Conservation (phyloP, 92 coral and sea anemone species). For the Galaxea fascicularis region DNA sequence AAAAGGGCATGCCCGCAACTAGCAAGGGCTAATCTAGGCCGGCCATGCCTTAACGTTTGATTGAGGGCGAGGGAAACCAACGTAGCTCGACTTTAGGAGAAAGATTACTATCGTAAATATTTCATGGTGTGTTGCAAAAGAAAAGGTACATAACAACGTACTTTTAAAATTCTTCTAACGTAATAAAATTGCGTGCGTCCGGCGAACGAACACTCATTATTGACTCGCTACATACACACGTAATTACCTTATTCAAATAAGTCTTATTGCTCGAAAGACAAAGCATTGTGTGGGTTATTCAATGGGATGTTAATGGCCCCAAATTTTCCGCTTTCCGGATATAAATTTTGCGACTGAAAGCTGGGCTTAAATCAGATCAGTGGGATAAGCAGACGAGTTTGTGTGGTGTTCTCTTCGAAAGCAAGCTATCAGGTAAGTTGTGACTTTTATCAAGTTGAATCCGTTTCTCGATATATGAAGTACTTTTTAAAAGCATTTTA, state of each 20-base stretch:
- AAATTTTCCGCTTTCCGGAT: constrained; percentile 15
- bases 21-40: too few species aligned
- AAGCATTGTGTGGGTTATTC: background rate
- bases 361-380: background rate
- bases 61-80: background rate
- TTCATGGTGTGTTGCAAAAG: too few species aligned
- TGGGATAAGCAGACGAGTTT: background rate
- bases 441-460: too few species aligned
- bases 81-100: background rate
- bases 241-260: background rate
- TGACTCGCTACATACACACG: background rate
- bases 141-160: background rate
- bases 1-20: too few species aligned
- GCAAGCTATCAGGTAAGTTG: too few species aligned
- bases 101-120: too few species aligned
- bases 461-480: too few species aligned
- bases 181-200: background rate
- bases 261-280: background rate
- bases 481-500: too few species aligned
- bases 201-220: background rate
- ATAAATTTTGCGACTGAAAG: background rate
- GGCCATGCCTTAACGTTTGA: too few species aligned
- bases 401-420: too few species aligned
- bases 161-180: background rate
- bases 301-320: background rate